These are phyloP conservation scores for Columba livia DNA, from an alignment of 2,113 vertebrate species.

Conservation along the genomic window DNA sequence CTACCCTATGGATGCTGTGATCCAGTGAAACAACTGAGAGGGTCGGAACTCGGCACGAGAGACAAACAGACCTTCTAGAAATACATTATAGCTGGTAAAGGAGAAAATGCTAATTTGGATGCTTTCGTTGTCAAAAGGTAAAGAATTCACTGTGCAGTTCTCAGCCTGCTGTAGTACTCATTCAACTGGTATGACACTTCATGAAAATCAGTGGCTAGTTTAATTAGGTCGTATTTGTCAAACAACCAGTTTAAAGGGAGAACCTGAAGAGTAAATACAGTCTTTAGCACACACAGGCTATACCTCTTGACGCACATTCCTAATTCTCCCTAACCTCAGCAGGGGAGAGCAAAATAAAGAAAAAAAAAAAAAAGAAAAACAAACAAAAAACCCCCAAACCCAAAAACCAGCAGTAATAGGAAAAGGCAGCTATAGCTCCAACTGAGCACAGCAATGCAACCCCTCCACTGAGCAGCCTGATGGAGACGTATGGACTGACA, in stretches of 20 bases:
- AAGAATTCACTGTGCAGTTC: background rate
- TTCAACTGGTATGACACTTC: background rate
- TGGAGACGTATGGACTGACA: background rate
- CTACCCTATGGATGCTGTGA: background rate
- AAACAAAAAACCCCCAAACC: too few species aligned
- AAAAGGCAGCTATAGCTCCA: background rate
- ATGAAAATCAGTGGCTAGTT: background rate
- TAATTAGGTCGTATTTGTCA: constrained; percentile 43
- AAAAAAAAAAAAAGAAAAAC: too few species aligned
- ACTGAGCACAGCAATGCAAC: background rate
- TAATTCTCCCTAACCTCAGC: background rate
- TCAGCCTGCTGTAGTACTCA: background rate
- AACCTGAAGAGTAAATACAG: constrained; percentile 9
- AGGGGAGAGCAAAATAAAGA: background rate
- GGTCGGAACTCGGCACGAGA: background rate
- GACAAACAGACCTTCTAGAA: background rate
- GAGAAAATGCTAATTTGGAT: background rate
- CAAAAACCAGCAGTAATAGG: background rate
- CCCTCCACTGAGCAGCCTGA: background rate
- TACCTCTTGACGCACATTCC: background rate
- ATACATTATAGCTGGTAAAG: background rate
- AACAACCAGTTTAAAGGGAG: constrained; percentile 22
- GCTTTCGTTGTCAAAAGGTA: background rate
- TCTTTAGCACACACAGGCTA: background rate
- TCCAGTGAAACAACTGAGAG: background rate